Base-by-base conservation (phyloP, 2,888 invertebrate genomes). In the Andrena fulva region DNA sequence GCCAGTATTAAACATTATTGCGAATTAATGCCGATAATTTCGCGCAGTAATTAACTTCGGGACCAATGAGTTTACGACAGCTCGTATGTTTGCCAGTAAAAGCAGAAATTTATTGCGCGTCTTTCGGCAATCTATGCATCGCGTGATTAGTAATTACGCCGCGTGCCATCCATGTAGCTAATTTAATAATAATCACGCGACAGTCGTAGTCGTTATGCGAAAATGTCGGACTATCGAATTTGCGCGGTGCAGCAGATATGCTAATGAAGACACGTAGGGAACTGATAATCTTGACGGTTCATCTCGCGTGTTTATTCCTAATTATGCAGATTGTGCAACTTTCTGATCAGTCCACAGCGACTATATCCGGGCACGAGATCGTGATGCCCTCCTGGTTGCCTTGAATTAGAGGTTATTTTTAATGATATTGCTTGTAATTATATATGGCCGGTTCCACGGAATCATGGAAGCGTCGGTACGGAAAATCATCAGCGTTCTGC, bases 301-400 rank as follows among this genome's bases (percentile, higher is more conserved):
- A 82, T 88, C 88, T 79, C 82, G 79, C 84, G 79, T 82, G 79
- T 85, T 87, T 82, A 86, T 89, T 85, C 74, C 84, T 82, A 83
- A 89, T 88, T 87, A 88, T 89, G 89, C 67, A 86, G 87, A 88
- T 85, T 62, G 63, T 54, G 62, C 35, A 76, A 82, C 67, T 85
- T 83, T 83, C 76, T 78, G 87, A 85, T 88, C 83, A 74, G 71
- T 77, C 31, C 60, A 56, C 62, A 33, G 62, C 63, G 81, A 81
- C 63, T 79, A 69, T 86, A 81, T 84, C 79, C 81, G 77, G 77
- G 50, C 82, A 79, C 71, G 83, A 81, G 76, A 85, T 78, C 78
- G 60, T 62, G 80, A 78, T 87, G 77, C 77, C 59, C 69, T 67
- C 59, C 54, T 59, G 64, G 82, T 60, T 77, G 77, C 81, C 62